Conservation (phyloP, 2,113 vertebrate genomes). For the Phaethornis superciliosus region DNA sequence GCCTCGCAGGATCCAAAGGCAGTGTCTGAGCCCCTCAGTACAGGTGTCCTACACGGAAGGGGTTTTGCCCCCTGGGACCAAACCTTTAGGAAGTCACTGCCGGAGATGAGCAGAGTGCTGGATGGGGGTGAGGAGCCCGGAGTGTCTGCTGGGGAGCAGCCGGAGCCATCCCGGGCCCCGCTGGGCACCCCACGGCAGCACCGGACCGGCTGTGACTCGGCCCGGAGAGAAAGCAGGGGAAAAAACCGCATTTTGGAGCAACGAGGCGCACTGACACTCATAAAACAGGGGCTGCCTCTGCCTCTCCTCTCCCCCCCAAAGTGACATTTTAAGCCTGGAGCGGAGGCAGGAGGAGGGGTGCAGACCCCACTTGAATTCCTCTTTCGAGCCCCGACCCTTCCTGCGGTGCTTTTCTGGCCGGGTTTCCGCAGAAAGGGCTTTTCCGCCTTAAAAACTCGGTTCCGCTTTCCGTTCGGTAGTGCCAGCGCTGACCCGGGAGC, state of each 20-base stretch:
- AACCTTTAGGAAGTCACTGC: slow-evolving; percentile 11
- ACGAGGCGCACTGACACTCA: background rate
- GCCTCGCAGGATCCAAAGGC: slow-evolving; percentile 14
- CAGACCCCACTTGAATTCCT: background rate
- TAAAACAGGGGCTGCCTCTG: background rate
- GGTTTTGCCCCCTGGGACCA: slow-evolving; percentile 3
- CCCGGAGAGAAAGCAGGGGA: background rate
- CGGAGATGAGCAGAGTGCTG: background rate
- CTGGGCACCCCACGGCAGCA: fast-evolving
- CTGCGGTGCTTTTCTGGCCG: background rate
- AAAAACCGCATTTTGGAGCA: background rate
- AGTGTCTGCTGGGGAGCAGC: background rate
- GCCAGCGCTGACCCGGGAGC: background rate
- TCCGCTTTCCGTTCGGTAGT: background rate
- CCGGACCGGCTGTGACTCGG: background rate
- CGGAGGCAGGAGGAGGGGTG: background rate
- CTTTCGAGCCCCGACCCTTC: background rate
- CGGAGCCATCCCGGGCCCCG: background rate
- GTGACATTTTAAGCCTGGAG: background rate
- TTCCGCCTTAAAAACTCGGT: background rate
- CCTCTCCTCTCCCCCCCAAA: background rate
- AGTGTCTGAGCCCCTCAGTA: background rate
- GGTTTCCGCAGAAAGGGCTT: background rate
- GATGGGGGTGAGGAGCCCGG: background rate
- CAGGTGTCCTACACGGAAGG: background rate